phyloP scores from a whole-genome alignment of 2,113 vertebrate species.

The Gymnobelideus leadbeateri region DNA sequence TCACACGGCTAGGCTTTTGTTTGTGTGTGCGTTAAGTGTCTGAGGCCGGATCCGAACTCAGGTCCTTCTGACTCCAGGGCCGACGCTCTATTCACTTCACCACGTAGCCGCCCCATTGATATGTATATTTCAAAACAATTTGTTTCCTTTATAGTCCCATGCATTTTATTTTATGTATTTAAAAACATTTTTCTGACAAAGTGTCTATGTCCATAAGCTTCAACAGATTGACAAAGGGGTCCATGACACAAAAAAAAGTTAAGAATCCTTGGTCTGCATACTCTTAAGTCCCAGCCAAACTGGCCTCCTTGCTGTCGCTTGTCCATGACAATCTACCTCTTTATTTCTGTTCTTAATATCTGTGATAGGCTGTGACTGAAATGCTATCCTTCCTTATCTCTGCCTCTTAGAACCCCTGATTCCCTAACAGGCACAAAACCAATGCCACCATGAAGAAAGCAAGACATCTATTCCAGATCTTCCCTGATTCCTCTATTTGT shows the following conservation, averaged over 20 bases:
- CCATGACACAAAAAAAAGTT: neutral
- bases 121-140: neutral
- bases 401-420: neutral
- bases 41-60: no score
- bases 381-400: neutral
- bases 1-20: no score
- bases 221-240: neutral
- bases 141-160: neutral
- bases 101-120: no score
- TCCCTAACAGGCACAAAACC: neutral
- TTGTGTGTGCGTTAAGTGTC: no score
- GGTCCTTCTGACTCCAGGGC: no score
- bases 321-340: neutral
- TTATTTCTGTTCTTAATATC: neutral
- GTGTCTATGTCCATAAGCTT: neutral
- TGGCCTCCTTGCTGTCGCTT: neutral
- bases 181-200: neutral
- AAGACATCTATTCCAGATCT: neutral
- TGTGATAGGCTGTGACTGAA: neutral
- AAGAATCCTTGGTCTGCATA: neutral
- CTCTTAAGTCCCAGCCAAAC: neutral
- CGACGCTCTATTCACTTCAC: no score
- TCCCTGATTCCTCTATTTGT: neutral
- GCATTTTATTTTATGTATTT: neutral
- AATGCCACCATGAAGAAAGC: neutral